phyloP scores from a whole-genome alignment of 2,797 vertebrate species.

The Semotilus atromaculatus region DNA sequence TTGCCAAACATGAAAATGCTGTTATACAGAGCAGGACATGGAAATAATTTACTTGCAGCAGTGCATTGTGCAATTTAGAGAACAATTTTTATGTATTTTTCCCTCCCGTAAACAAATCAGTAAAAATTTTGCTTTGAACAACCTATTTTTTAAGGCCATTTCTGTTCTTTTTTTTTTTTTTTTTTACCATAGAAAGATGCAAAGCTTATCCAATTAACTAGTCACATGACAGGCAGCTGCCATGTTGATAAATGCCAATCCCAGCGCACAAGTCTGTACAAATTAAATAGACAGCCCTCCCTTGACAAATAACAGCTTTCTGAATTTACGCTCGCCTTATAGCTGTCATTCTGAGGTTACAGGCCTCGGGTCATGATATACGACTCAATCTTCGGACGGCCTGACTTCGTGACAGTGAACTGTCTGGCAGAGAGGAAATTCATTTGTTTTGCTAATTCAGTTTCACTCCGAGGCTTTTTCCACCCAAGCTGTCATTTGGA shows the following conservation, averaged over 20 bases:
- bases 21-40: constrained; percentile 8
- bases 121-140: neutral
- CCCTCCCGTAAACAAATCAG: neutral
- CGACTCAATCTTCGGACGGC: constrained; percentile 45
- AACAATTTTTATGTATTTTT: neutral
- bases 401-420: constrained; percentile 48
- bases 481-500: constrained; percentile 51
- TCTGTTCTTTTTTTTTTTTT: neutral
- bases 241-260: constrained; percentile 54
- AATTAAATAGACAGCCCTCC: constrained; percentile 54
- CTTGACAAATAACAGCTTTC: constrained; percentile 56
- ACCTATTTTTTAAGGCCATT: neutral
- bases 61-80: neutral
- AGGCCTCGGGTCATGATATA: constrained; percentile 52
- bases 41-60: constrained; percentile 5
- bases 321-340: constrained; percentile 49
- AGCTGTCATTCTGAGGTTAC: constrained; percentile 50
- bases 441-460: constrained; percentile 63
- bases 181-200: constrained; percentile 18
- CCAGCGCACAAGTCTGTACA: constrained; percentile 42
- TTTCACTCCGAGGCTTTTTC: constrained; percentile 52
- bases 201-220: constrained; percentile 52
- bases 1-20: constrained; percentile 5
- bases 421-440: constrained; percentile 52
- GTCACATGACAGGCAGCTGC: constrained; percentile 51